Percentiles rank a stretch among this genome's conserved stretches.
Conservation (phyloP, 2,888 invertebrate species). For the Hypomecis punctinalis region DNA sequence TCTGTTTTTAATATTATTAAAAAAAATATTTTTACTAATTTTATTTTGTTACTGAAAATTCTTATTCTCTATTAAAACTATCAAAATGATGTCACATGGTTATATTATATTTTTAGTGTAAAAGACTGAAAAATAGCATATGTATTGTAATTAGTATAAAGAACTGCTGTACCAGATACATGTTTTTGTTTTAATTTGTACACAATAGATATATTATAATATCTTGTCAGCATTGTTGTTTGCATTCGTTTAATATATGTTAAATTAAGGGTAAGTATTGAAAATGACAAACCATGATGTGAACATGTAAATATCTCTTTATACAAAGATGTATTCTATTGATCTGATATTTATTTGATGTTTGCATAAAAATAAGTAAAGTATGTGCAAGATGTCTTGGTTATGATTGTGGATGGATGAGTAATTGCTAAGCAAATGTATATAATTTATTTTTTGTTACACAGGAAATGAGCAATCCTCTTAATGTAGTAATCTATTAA, state of each 20-base stretch:
- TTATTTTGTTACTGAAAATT: not conserved
- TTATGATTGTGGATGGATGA: slow-evolving; percentile 20
- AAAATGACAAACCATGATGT: slow-evolving; percentile 17
- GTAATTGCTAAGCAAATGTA: slow-evolving; percentile 15
- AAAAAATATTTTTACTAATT: not conserved
- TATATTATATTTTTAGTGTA: not conserved
- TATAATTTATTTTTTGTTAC: slow-evolving; percentile 4
- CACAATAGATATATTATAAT: not conserved
- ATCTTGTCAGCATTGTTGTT: not conserved
- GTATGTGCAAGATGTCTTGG: slow-evolving; percentile 6
- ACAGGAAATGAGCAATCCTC: slow-evolving; percentile 4
- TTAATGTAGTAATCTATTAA: slow-evolving; percentile 4
- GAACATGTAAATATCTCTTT: slow-evolving; percentile 34
- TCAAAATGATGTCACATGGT: not conserved
- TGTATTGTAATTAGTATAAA: not conserved
- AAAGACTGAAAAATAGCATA: not conserved
- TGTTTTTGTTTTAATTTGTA: slow-evolving; percentile 10
- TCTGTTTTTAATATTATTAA: not conserved
- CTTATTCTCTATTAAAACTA: too few relatives aligned
- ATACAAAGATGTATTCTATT: not conserved
- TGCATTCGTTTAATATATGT: not conserved
- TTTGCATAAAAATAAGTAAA: not conserved
- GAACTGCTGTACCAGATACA: not conserved
- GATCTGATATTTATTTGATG: slow-evolving; percentile 3
- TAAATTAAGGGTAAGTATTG: slow-evolving; percentile 4